A percentile compares a stretch with the other conserved stretches of the same genome.
Evolutionary conservation across 2,113 vertebrate genomes (phyloP).

Genomic region (Excalfactoria chinensis): DNA sequence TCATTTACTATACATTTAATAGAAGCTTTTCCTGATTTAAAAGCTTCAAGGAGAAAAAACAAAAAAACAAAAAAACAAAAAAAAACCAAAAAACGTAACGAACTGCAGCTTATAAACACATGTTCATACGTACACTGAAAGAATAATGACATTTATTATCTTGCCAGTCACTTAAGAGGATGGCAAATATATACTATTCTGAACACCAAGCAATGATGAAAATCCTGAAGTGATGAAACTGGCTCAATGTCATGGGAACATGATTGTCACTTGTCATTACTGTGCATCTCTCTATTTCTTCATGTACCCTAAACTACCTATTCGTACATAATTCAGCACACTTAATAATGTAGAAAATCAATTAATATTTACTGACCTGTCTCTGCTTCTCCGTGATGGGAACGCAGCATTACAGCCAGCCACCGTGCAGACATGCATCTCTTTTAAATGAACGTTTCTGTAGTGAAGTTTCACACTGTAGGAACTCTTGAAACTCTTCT

Average conservation of each 20-base stretch:
- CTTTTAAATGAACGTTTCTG: constrained; percentile 99
- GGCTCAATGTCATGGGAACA: constrained; percentile 65
- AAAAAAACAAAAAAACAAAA: neutral
- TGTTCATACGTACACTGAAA: constrained; percentile 50
- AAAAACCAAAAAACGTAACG: constrained; percentile 37
- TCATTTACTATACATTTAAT: constrained; percentile 32
- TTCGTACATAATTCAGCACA: constrained; percentile 63
- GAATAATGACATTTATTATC: constrained; percentile 62
- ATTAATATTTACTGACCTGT: constrained; percentile 94
- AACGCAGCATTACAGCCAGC: constrained; percentile 98
- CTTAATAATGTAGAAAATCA: constrained; percentile 75
- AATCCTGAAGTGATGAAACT: constrained; percentile 61
- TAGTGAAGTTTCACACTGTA: constrained; percentile 99
- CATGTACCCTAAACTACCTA: constrained; percentile 50
- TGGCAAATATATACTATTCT: constrained; percentile 23
- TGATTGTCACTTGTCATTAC: constrained; percentile 59
- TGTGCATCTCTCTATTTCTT: constrained; percentile 54
- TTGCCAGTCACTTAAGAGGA: constrained; percentile 40
- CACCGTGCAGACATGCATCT: constrained; percentile 99
- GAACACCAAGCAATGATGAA: constrained; percentile 65
- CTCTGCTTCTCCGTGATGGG: constrained; percentile 97
- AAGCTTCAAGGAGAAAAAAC: constrained; percentile 69
- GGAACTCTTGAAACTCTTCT: constrained; percentile 99
- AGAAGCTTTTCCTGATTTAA: constrained; percentile 44
- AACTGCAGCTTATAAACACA: constrained; percentile 49